These are phyloP conservation scores for Hylaeus anthracinus DNA, from an alignment of 1,140 invertebrate species.

Conservation along the genomic window DNA sequence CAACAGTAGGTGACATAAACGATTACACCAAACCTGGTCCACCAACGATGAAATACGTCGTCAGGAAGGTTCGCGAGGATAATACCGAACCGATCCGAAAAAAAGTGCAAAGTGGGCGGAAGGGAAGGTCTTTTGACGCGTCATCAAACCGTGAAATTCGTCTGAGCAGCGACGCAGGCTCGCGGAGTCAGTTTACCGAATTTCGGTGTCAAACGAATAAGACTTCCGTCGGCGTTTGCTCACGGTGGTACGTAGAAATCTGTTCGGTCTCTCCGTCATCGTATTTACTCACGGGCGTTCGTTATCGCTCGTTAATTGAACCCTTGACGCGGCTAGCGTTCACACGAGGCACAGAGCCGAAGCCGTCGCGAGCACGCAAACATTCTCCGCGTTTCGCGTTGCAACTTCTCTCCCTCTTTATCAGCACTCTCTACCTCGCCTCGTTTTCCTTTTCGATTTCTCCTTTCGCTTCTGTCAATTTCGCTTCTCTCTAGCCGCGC, in stretches of 20 bases:
- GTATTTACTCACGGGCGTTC: constrained; percentile 67
- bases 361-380: constrained; percentile 25
- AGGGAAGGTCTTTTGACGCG: neutral
- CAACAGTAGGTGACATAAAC: no score
- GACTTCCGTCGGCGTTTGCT: constrained; percentile 47
- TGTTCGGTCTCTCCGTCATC: constrained; percentile 40
- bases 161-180: neutral
- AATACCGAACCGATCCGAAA: neutral
- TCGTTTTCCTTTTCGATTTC: neutral
- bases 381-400: constrained; percentile 12
- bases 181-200: constrained; percentile 18
- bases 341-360: constrained; percentile 39
- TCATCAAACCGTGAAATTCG: constrained; percentile 16
- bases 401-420: constrained; percentile 22
- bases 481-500: constrained; percentile 8
- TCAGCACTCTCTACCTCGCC: neutral
- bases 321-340: constrained; percentile 66
- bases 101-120: neutral
- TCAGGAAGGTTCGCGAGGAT: no score
- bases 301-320: constrained; percentile 70
- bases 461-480: constrained; percentile 21
- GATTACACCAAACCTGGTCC: no score
- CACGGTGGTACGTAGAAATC: constrained; percentile 11
- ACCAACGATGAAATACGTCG: no score
- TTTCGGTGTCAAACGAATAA: constrained; percentile 44